These are phyloP conservation scores for Pteropus alecto DNA, from an alignment of 2,113 vertebrate genomes.

Conservation along the genomic window DNA sequence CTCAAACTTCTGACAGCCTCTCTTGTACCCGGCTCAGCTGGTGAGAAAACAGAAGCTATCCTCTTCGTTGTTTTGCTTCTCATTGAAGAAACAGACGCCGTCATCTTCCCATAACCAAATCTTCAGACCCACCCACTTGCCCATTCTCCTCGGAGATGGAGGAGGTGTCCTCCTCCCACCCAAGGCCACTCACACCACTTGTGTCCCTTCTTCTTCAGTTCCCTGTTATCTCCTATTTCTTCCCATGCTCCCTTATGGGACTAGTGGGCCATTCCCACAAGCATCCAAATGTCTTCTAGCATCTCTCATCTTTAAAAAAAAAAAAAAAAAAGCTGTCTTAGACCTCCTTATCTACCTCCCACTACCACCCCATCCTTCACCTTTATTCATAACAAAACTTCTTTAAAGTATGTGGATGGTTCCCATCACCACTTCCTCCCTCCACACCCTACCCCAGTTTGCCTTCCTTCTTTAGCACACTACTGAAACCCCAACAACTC, in stretches of 20 bases:
- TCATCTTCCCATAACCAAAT: background rate
- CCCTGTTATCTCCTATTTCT: background rate
- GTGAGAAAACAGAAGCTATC: background rate
- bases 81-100: background rate
- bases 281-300: background rate
- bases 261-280: background rate
- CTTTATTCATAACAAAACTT: background rate
- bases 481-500: background rate
- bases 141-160: background rate
- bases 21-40: background rate
- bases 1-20: background rate
- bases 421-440: background rate
- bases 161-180: background rate
- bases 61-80: background rate
- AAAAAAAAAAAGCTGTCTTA: background rate
- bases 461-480: background rate
- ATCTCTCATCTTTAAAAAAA: background rate
- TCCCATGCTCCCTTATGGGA: background rate
- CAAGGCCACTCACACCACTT: background rate
- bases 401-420: background rate
- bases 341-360: background rate
- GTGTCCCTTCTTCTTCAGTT: background rate
- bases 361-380: background rate
- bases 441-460: background rate
- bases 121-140: background rate